Conservation (phyloP, 2,113 vertebrate species). For the Cheirogaleus medius region DNA sequence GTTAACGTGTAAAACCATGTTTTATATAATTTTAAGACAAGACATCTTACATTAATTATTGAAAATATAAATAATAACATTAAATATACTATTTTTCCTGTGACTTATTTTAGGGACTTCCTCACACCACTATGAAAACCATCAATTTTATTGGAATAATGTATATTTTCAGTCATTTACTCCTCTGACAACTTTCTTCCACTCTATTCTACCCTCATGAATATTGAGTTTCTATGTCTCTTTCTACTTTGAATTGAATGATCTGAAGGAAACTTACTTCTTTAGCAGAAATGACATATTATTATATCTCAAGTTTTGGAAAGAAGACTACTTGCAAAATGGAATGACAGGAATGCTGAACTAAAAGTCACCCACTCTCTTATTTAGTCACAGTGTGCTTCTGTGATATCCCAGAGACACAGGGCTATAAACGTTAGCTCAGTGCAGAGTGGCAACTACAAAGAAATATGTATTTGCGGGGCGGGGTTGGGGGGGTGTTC, state of each 20-base stretch:
- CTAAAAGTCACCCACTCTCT: neutral
- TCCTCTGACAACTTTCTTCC: neutral
- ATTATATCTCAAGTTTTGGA: neutral
- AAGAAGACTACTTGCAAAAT: neutral
- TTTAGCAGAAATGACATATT: neutral
- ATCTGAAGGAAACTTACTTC: neutral
- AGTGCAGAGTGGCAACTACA: neutral
- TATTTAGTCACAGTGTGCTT: neutral
- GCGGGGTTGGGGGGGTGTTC: accelerated
- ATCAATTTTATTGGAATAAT: neutral
- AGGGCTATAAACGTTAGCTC: neutral
- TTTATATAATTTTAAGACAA: neutral
- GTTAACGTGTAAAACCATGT: neutral
- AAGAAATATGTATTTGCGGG: neutral
- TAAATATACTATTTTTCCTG: neutral
- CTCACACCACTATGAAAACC: neutral
- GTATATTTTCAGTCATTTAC: neutral
- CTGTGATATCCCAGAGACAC: neutral
- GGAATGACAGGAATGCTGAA: neutral
- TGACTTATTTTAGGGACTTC: neutral
- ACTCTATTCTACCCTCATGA: neutral
- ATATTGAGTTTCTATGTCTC: neutral
- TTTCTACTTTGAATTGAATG: neutral
- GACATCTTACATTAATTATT: neutral
- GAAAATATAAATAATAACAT: neutral